Conservation (phyloP, 2,113 vertebrate species). For the Xerus inauris region DNA sequence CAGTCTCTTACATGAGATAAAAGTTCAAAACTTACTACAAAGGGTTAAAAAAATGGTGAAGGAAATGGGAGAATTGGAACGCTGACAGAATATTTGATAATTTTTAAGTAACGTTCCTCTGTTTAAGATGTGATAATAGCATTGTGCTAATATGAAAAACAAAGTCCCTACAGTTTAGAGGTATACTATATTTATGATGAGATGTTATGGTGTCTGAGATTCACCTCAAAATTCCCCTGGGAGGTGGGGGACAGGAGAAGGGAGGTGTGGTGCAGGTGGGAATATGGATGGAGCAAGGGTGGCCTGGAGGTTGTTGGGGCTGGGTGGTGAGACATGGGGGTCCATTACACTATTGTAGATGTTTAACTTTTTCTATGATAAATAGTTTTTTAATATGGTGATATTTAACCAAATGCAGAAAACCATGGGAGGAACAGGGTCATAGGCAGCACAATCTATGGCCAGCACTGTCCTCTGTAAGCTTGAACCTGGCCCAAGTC, state of each 20-base stretch:
- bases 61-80: background rate
- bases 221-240: background rate
- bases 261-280: background rate
- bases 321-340: too few species aligned
- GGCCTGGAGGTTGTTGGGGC: background rate
- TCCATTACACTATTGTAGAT: background rate
- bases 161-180: background rate
- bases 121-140: background rate
- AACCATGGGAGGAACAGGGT: background rate
- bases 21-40: constrained; percentile 39
- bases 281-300: background rate
- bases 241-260: too few species aligned
- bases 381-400: background rate
- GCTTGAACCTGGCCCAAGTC: background rate
- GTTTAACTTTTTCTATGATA: constrained; percentile 18
- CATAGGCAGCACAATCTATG: background rate
- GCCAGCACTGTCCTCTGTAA: background rate
- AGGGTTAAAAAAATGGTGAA: background rate
- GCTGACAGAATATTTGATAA: background rate
- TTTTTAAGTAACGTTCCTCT: background rate
- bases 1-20: background rate
- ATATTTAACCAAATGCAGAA: background rate
- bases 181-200: background rate
- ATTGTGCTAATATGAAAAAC: background rate
- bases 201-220: background rate